phyloP scores from a whole-genome alignment of 1,140 invertebrate species.

The Drosophila bifasciata region DNA sequence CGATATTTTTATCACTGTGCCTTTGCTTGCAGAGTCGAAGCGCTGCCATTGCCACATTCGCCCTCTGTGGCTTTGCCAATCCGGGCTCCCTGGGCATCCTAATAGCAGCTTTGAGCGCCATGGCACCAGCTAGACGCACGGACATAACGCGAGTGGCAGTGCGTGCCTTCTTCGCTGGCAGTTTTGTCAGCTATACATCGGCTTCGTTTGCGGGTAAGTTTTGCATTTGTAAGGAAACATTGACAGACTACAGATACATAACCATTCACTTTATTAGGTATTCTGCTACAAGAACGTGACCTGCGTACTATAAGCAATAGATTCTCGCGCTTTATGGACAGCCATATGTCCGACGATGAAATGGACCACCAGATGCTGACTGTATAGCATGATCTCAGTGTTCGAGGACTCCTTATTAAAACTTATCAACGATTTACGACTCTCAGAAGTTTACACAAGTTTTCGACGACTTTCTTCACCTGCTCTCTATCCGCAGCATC shows the following conservation, averaged over 20 bases:
- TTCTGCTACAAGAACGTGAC: slow-evolving; percentile 18
- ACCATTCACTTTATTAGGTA: slow-evolving; percentile 20
- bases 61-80: slow-evolving; percentile 90
- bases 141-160: slow-evolving; percentile 27
- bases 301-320: too few species aligned
- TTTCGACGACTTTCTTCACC: slow-evolving; percentile 20
- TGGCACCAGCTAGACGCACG: slow-evolving; percentile 32
- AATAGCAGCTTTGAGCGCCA: slow-evolving; percentile 39
- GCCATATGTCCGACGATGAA: too few species aligned
- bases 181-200: slow-evolving; percentile 53
- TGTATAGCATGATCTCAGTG: not conserved
- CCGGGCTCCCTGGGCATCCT: slow-evolving; percentile 52
- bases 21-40: slow-evolving; percentile 86
- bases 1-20: not conserved
- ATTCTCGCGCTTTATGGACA: too few species aligned
- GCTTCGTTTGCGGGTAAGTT: slow-evolving; percentile 48
- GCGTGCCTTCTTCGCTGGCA: slow-evolving; percentile 45
- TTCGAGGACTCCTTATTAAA: too few species aligned
- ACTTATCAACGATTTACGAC: not conserved
- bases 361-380: not conserved
- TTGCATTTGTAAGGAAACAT: too few species aligned
- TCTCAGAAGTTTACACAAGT: slow-evolving; percentile 15
- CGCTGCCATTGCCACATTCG: slow-evolving; percentile 94
- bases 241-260: not conserved
- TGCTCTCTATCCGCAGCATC: slow-evolving; percentile 27